Percentiles rank a stretch among this genome's conserved stretches.
These are phyloP conservation scores for Dioctria rufipes DNA, from an alignment of 2,888 invertebrate genomes.

Conservation along the genomic window DNA sequence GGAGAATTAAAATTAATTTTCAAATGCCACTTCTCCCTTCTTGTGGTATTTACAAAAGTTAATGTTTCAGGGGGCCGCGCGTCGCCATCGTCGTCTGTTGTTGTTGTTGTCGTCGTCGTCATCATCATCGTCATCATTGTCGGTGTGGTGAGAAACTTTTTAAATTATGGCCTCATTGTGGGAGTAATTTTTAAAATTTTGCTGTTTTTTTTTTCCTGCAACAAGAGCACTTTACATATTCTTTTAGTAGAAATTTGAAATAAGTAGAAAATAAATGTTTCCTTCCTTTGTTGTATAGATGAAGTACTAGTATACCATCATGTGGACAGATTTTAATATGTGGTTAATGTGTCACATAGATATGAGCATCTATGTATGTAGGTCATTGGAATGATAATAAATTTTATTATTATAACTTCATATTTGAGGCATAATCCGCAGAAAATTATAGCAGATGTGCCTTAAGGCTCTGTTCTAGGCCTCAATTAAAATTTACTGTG, in stretches of 20 bases:
- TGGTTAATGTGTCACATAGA: too few species aligned
- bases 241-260: not conserved
- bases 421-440: too few species aligned
- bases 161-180: not conserved
- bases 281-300: not conserved
- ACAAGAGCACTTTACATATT: not conserved
- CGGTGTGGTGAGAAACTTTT: not conserved
- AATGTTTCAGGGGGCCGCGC: not conserved
- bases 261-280: not conserved
- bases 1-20: slow-evolving; percentile 12
- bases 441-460: too few species aligned
- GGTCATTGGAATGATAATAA: too few species aligned
- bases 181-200: not conserved
- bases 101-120: too few species aligned
- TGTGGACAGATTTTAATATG: not conserved
- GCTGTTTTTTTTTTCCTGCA: not conserved
- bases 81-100: too few species aligned
- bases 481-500: too few species aligned
- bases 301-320: not conserved
- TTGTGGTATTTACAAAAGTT: not conserved
- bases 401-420: too few species aligned
- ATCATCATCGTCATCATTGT: not conserved
- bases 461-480: too few species aligned
- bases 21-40: not conserved
- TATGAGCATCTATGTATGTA: too few species aligned